Percentiles rank a stretch among this genome's conserved stretches.
These are phyloP conservation scores for Sinopyrophorus schimmeli DNA, from an alignment of 2,888 invertebrate species.

Conservation along the genomic window DNA sequence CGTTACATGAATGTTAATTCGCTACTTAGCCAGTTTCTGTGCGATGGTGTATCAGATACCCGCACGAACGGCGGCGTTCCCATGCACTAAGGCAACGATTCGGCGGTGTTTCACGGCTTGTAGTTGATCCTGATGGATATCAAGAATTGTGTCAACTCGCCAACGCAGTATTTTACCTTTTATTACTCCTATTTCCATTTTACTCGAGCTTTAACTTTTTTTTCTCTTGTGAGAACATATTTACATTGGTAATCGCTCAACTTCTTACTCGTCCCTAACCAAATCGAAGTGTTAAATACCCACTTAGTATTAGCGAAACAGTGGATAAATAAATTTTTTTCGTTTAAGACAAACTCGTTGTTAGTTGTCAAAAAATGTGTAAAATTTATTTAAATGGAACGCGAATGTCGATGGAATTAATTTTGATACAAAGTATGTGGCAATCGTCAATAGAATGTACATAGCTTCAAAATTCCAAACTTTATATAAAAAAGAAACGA, in stretches of 20 bases:
- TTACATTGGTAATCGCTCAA: conserved; percentile 4
- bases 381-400: no score
- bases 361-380: no score
- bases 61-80: conserved; percentile 46
- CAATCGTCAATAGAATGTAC: no score
- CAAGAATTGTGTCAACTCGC: conserved; percentile 41
- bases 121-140: conserved; percentile 47
- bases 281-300: no score
- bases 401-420: no score
- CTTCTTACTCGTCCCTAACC: no score
- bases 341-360: no score
- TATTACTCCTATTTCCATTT: conserved; percentile 27
- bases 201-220: conserved; percentile 20
- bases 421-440: no score
- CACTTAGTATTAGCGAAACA: no score
- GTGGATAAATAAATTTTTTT: no score
- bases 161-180: conserved; percentile 33
- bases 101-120: conserved; percentile 48
- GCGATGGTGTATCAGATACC: conserved; percentile 48
- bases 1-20: conserved; percentile 51
- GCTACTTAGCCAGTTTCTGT: conserved; percentile 46
- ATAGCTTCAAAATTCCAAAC: conserved; percentile 14
- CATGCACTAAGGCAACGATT: conserved; percentile 46
- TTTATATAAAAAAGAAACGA: conserved; percentile 12
- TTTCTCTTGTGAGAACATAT: conserved; percentile 16